A percentile compares a stretch with the other conserved stretches of the same genome.
phyloP scores from a whole-genome alignment of 2,888 invertebrate genomes.

The Cosmorhoe ocellata region DNA sequence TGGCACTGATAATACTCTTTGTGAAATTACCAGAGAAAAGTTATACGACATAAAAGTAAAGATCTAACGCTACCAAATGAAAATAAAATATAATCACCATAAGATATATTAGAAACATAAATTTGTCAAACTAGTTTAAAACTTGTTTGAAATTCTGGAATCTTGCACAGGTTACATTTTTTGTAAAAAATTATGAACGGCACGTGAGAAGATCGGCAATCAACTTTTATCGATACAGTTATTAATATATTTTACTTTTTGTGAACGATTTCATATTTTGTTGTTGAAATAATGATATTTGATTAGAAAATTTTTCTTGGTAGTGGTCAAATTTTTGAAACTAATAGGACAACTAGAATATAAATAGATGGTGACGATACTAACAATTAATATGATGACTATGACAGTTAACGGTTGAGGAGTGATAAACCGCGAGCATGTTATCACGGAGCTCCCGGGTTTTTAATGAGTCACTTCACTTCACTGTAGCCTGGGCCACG shows the following conservation, averaged over 20 bases:
- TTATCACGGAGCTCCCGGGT: conserved; percentile 25
- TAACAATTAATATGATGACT: conserved; percentile 40
- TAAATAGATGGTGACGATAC: conserved; percentile 27
- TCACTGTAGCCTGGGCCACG: too few species aligned
- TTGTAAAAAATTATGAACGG: background rate
- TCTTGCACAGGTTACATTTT: conserved; percentile 5
- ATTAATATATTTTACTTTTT: too few species aligned
- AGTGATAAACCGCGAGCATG: conserved; percentile 26
- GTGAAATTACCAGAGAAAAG: background rate
- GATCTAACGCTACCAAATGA: conserved; percentile 14
- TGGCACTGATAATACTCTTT: background rate
- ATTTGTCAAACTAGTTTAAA: conserved; percentile 26
- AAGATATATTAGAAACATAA: conserved; percentile 12
- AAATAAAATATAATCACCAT: conserved; percentile 4
- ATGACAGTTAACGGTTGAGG: conserved; percentile 46
- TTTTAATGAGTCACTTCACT: conserved; percentile 25
- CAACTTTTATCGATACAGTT: background rate
- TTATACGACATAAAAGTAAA: conserved; percentile 2
- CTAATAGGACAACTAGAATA: conserved; percentile 6
- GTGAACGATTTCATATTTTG: too few species aligned
- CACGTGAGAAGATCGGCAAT: conserved; percentile 6
- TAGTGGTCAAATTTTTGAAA: conserved; percentile 4
- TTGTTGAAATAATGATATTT: too few species aligned
- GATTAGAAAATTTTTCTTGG: too few species aligned
- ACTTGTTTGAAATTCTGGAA: conserved; percentile 17